Evolutionary conservation across 2,888 invertebrate species (phyloP).

Genomic region (Disparrhopalites patrizii): DNA sequence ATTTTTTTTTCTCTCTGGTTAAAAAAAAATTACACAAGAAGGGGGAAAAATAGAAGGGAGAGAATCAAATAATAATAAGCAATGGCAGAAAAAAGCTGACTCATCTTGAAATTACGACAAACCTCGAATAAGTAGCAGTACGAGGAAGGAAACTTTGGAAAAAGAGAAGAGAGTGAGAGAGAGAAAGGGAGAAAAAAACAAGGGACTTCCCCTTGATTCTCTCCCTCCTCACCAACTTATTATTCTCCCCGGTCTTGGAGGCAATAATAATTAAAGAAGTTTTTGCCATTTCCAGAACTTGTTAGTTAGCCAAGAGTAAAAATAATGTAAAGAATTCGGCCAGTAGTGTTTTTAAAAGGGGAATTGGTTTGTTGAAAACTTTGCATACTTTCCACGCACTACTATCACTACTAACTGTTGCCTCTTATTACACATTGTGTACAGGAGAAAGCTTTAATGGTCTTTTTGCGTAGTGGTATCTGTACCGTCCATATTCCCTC

Average conservation of each 20-base stretch:
- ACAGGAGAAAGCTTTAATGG: no score
- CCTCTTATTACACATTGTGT: no score
- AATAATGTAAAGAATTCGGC: conserved; percentile 43
- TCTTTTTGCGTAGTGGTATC: no score
- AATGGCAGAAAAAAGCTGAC: conserved; percentile 20
- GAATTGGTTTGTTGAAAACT: conserved; percentile 31
- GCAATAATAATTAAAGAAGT: conserved; percentile 45
- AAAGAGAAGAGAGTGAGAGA: conserved; percentile 8
- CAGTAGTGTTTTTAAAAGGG: conserved; percentile 35
- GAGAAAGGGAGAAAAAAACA: not conserved
- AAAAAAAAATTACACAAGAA: not conserved
- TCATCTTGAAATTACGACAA: conserved; percentile 20
- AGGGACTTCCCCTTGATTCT: not conserved
- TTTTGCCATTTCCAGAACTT: conserved; percentile 45
- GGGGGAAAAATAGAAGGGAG: no score
- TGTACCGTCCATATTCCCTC: no score
- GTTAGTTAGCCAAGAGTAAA: conserved; percentile 38
- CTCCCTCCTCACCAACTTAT: conserved; percentile 13
- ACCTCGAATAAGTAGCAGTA: conserved; percentile 10
- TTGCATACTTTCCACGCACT: conserved; percentile 10
- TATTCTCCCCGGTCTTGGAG: conserved; percentile 35
- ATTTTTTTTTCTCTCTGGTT: no score
- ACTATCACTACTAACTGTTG: no score
- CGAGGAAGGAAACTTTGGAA: conserved; percentile 19
- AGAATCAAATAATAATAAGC: no score